Base-by-base conservation (phyloP, 2,888 invertebrate genomes). In the Amiota minor region DNA sequence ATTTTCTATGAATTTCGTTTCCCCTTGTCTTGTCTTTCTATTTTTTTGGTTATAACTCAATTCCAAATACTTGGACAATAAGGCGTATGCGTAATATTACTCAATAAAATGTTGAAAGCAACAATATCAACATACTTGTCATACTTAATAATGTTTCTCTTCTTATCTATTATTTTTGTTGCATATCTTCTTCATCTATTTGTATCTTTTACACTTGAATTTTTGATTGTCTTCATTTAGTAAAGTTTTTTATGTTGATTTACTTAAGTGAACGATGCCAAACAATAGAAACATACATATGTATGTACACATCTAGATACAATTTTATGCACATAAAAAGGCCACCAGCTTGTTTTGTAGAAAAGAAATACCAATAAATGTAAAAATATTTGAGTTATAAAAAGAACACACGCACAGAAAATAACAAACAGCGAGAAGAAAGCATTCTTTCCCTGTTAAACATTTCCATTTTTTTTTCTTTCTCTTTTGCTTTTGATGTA, bases 201-300 rank as follows among this genome's bases (percentile, higher is more conserved):
- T 23, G 23, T 23, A 23, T 23, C 35, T 35, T 35, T 35, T 35
- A 35, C 35, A 35, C 35, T 35, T 35, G 35, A 35, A 35, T 47
- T 83, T 83, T 84, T 84, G 83, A 83, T 83, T 83, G 84, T 82
- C 81, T 80, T 83, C 83, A 83, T 83, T 83, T 79, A 79, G 84
- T 77, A 81, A 77, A 83, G 83, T 81, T 83, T 35, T 35, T 83
- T 84, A 83, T 83, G 84, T 77, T 84, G 83, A 83, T 83, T 83
- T 83, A 83, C 83, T 83, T 80, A 82, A 84, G 78, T 56, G 56
- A 18, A 45, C 75, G 79, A 75, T 6, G 47, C 23, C 3, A 3
- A 35, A 72, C 10, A 11, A 61, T 23, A 61, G 11, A 14, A 61
- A 23, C 20, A 20, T 8, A 72, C 71, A 62, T 76, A 75, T 55